phyloP scores from a whole-genome alignment of 2,797 vertebrate species.

The Champsocephalus esox region DNA sequence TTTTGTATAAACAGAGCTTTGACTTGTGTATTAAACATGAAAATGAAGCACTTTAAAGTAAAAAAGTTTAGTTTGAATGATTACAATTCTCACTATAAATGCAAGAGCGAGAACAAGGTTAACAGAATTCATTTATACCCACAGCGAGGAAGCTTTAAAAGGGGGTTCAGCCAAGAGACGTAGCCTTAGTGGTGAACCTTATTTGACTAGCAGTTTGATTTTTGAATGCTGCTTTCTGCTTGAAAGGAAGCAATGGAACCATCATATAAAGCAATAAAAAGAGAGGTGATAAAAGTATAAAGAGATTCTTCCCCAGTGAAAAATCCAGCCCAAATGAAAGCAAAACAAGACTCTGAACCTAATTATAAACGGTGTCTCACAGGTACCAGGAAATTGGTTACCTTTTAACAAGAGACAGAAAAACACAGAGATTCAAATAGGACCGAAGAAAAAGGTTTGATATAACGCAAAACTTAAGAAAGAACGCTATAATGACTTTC shows the following conservation, averaged over 20 bases:
- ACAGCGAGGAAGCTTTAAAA: background rate
- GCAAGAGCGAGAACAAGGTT: no score
- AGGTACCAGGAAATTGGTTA: background rate
- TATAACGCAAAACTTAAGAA: background rate
- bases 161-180: background rate
- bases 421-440: background rate
- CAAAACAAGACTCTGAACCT: slow-evolving; percentile 7
- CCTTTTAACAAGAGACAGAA: background rate
- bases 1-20: no score
- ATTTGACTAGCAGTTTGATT: background rate
- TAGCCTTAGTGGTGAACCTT: background rate
- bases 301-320: background rate
- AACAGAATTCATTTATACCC: no score
- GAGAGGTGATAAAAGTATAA: background rate
- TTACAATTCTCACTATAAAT: no score
- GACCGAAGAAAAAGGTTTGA: background rate
- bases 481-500: slow-evolving; percentile 7
- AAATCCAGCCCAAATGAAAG: background rate
- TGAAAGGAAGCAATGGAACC: background rate
- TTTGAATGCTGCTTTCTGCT: slow-evolving; percentile 5
- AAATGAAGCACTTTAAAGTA: no score
- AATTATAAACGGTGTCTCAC: background rate
- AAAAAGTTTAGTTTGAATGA: no score
- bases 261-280: slow-evolving; percentile 4
- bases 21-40: no score